phyloP scores from a whole-genome alignment of 2,888 invertebrate genomes.

The Timema cristinae region DNA sequence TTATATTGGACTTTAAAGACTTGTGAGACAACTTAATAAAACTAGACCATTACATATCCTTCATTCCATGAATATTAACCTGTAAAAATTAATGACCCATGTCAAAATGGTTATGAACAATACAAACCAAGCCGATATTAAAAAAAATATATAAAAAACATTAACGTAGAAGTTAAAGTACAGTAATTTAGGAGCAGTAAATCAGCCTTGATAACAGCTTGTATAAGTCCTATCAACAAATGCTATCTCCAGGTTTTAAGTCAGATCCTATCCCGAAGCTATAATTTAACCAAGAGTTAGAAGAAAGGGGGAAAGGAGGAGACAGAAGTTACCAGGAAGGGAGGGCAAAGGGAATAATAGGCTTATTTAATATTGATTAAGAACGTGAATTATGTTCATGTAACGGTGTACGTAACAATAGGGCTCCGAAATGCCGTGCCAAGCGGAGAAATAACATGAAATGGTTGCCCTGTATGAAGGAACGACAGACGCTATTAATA shows the following conservation, averaged over 20 bases:
- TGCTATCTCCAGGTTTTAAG: too few relatives aligned
- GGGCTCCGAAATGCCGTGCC: neutral
- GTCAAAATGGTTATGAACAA: too few relatives aligned
- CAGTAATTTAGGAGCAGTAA: conserved; percentile 11
- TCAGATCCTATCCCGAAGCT: neutral
- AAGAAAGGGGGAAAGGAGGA: neutral
- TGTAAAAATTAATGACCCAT: too few relatives aligned
- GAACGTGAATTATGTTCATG: conserved; percentile 12
- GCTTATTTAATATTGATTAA: conserved; percentile 15
- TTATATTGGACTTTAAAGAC: too few relatives aligned
- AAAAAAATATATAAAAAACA: too few relatives aligned
- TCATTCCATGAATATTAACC: too few relatives aligned
- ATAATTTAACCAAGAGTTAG: conserved; percentile 6
- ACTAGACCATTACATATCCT: too few relatives aligned
- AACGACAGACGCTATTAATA: too few relatives aligned
- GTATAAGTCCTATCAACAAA: too few relatives aligned
- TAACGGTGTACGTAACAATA: conserved; percentile 14
- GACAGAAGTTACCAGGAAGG: neutral
- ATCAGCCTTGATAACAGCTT: conserved; percentile 10
- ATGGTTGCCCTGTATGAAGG: too few relatives aligned
- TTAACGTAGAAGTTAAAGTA: neutral
- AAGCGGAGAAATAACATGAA: neutral
- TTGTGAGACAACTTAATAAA: too few relatives aligned
- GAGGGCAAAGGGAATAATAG: conserved; percentile 4
- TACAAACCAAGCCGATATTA: too few relatives aligned